These are phyloP conservation scores for Euschistus heros DNA, from an alignment of 1,140 invertebrate species.

Conservation along the genomic window DNA sequence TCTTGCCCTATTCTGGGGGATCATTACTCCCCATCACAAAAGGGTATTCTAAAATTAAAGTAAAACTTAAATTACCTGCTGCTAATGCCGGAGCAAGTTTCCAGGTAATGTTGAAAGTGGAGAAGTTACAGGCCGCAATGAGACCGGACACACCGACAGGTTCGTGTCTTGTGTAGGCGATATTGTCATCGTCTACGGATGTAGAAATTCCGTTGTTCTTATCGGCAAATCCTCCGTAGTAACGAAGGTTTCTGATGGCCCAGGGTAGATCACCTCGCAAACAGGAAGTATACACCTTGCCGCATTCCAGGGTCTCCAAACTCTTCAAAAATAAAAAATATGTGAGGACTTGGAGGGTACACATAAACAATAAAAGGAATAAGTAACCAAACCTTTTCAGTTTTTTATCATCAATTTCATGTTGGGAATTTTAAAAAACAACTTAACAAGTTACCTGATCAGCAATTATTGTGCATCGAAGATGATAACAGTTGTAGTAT, in stretches of 20 bases:
- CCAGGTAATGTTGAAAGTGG: conserved; percentile 89
- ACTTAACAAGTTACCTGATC: too few relatives aligned
- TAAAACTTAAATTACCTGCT: too few relatives aligned
- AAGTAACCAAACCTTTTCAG: too few relatives aligned
- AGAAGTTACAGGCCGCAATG: conserved; percentile 98
- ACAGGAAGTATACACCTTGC: conserved; percentile 74
- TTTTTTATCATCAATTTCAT: too few relatives aligned
- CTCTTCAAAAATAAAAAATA: conserved; percentile 61
- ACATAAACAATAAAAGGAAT: too few relatives aligned
- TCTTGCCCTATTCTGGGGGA: too few relatives aligned
- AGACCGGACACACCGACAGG: conserved; percentile 95
- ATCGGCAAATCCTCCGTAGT: conserved; percentile 85
- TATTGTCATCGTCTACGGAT: conserved; percentile 76
- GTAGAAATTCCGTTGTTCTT: conserved; percentile 84
- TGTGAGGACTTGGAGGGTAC: too few relatives aligned
- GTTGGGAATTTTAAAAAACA: too few relatives aligned
- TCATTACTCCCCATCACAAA: too few relatives aligned
- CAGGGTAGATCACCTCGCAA: conserved; percentile 60
- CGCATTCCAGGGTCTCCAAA: conserved; percentile 89
- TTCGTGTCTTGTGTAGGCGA: conserved; percentile 87
- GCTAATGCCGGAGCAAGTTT: conserved; percentile 91
- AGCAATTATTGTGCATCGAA: too few relatives aligned
- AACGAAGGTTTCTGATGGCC: conserved; percentile 56
- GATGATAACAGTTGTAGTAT: too few relatives aligned
- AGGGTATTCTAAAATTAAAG: too few relatives aligned